These are phyloP conservation scores for Drosophila leonis DNA, from an alignment of 2,888 invertebrate species.

Conservation along the genomic window DNA sequence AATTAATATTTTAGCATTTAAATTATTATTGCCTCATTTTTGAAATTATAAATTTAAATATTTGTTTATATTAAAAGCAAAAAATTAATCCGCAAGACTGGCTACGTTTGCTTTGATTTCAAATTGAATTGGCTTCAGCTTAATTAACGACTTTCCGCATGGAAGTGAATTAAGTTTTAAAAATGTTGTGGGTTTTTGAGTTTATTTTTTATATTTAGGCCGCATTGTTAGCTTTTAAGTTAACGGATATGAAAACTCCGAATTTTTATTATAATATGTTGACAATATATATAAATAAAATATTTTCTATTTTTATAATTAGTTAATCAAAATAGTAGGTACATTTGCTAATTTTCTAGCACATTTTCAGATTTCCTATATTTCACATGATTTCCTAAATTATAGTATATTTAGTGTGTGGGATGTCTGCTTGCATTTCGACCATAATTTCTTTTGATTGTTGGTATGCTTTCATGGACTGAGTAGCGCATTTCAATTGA, in stretches of 20 bases:
- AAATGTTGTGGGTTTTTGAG: constrained; percentile 6
- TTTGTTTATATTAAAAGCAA: background rate
- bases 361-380: background rate
- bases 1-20: background rate
- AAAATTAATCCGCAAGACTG: background rate
- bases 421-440: background rate
- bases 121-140: background rate
- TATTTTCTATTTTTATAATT: background rate
- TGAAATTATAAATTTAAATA: background rate
- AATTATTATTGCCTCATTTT: background rate
- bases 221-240: background rate
- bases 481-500: too few species aligned
- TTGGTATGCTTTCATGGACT: background rate
- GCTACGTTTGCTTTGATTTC: background rate
- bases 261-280: constrained; percentile 1
- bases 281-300: background rate
- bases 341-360: too few species aligned
- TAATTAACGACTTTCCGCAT: constrained; percentile 24
- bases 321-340: background rate
- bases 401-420: background rate
- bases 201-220: background rate
- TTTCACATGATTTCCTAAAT: background rate
- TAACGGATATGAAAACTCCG: constrained; percentile 1
- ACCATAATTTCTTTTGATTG: background rate
- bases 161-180: constrained; percentile 1